phyloP scores from a whole-genome alignment of 2,888 invertebrate genomes.

The Acrobasis repandana region DNA sequence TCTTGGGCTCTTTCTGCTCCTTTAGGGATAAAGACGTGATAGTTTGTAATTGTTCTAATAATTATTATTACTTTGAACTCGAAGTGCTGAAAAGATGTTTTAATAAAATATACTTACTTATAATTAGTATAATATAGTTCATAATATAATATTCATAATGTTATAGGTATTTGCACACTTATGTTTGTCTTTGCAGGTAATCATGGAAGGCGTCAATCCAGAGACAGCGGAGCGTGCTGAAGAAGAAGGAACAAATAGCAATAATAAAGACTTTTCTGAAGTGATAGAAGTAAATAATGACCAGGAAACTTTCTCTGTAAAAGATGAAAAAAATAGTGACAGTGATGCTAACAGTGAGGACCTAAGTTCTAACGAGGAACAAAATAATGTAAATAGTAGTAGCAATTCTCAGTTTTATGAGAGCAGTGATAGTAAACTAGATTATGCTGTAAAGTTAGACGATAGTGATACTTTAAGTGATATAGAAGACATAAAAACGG shows the following conservation, averaged over 20 bases:
- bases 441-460: constrained; percentile 75
- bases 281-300: constrained; percentile 42
- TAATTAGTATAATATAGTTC: too few relatives aligned
- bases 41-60: too few relatives aligned
- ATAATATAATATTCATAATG: too few relatives aligned
- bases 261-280: constrained; percentile 36
- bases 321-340: constrained; percentile 66
- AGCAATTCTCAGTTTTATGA: constrained; percentile 79
- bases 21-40: too few relatives aligned
- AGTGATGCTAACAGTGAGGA: constrained; percentile 74
- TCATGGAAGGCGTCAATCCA: constrained; percentile 50
- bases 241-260: constrained; percentile 34
- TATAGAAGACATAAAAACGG: constrained; percentile 79
- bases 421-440: constrained; percentile 77
- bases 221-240: constrained; percentile 32
- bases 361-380: constrained; percentile 69
- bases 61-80: too few relatives aligned
- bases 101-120: too few relatives aligned
- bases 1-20: too few relatives aligned
- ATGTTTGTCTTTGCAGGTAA: constrained; percentile 50
- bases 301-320: constrained; percentile 49
- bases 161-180: constrained; percentile 19
- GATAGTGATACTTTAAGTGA: constrained; percentile 80
- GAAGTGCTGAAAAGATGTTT: too few relatives aligned
- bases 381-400: constrained; percentile 63